These are phyloP conservation scores for Hypena proboscidalis DNA, from an alignment of 2,888 invertebrate genomes.

Conservation along the genomic window DNA sequence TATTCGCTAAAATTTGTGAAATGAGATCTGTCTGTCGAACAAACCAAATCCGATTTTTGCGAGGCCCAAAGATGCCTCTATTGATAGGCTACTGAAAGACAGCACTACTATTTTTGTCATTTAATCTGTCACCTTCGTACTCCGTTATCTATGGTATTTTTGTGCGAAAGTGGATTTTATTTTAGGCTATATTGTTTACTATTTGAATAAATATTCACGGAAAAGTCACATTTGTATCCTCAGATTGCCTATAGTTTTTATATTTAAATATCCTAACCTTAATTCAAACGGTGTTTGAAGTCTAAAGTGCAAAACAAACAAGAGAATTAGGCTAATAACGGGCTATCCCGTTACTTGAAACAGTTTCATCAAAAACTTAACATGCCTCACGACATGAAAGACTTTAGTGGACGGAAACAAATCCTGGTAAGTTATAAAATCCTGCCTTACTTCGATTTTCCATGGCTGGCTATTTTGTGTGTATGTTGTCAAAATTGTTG, in stretches of 20 bases:
- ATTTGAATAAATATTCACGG: conserved; percentile 13
- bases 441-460: neutral
- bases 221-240: neutral
- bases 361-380: conserved; percentile 52
- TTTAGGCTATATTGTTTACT: conserved; percentile 18
- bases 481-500: neutral
- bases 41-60: too few species aligned
- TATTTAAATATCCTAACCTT: neutral
- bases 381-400: conserved; percentile 83
- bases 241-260: neutral
- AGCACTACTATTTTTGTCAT: neutral
- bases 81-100: too few species aligned
- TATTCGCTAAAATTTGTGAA: too few species aligned
- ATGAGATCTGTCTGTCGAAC: too few species aligned
- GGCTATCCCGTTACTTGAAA: conserved; percentile 51
- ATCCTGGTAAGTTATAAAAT: conserved; percentile 64
- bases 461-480: neutral
- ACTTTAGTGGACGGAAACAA: conserved; percentile 76
- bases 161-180: conserved; percentile 9
- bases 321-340: conserved; percentile 46
- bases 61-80: too few species aligned
- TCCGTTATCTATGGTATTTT: conserved; percentile 13
- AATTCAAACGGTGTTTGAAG: neutral
- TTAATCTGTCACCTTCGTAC: neutral
- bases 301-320: conserved; percentile 21